These are phyloP conservation scores for Charina bottae DNA, from an alignment of 2,113 vertebrate species.

Conservation along the genomic window DNA sequence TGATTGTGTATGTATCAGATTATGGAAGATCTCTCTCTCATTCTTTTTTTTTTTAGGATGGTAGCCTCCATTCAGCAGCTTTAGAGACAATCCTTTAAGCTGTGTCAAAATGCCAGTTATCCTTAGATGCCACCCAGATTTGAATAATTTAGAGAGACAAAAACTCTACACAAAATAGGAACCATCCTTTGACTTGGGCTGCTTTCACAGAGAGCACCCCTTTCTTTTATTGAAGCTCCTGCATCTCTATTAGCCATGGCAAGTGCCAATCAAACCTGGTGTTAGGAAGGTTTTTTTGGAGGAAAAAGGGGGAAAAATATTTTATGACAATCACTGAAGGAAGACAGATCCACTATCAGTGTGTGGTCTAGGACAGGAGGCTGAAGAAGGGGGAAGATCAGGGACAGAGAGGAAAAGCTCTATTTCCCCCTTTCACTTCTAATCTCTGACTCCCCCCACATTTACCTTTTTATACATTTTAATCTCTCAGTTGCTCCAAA, in stretches of 20 bases:
- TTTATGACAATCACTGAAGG: constrained; percentile 84
- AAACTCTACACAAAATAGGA: constrained; percentile 78
- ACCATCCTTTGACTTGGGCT: constrained; percentile 81
- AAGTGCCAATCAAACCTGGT: constrained; percentile 94
- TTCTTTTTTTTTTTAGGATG: constrained; percentile 82
- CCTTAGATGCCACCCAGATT: constrained; percentile 88
- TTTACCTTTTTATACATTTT: constrained; percentile 85
- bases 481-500: constrained; percentile 87
- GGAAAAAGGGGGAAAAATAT: constrained; percentile 61
- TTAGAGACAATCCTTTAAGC: constrained; percentile 80
- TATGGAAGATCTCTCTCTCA: constrained; percentile 83
- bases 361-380: constrained; percentile 86
- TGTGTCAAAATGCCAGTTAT: constrained; percentile 83
- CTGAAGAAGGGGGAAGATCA: neutral
- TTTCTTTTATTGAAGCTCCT: constrained; percentile 78
- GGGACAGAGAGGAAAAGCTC: constrained; percentile 61
- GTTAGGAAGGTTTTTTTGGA: constrained; percentile 71
- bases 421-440: constrained; percentile 81
- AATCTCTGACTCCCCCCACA: constrained; percentile 83
- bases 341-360: constrained; percentile 83
- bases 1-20: constrained; percentile 78
- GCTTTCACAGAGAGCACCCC: constrained; percentile 73
- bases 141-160: constrained; percentile 81
- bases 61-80: constrained; percentile 76
- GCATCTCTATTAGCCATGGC: constrained; percentile 89